Percentiles rank a stretch among this genome's conserved stretches.
These are phyloP conservation scores for Pterostichus madidus DNA, from an alignment of 2,888 invertebrate genomes.

Conservation along the genomic window DNA sequence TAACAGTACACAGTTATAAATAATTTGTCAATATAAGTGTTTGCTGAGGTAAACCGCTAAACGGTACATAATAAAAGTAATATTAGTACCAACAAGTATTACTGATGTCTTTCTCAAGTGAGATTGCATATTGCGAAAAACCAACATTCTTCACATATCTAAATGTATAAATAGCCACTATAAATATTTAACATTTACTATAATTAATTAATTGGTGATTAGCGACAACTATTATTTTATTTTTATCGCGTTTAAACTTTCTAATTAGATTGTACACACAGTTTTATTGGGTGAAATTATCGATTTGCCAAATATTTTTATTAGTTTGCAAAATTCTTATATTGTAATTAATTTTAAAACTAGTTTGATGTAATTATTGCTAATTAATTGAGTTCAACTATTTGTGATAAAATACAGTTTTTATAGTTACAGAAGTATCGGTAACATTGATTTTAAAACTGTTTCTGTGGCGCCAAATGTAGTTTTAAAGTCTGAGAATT, in stretches of 20 bases:
- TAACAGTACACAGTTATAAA: no score
- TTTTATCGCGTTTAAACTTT: conserved; percentile 19
- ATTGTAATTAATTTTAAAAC: no score
- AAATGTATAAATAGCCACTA: conserved; percentile 14
- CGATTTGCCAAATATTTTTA: not conserved
- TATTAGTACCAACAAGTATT: no score
- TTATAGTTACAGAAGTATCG: not conserved
- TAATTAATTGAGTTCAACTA: no score
- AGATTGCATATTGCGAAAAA: conserved; percentile 19
- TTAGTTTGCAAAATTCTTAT: no score
- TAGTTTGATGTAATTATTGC: no score
- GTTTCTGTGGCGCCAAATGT: not conserved
- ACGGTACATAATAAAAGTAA: no score
- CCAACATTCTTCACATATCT: conserved; percentile 15
- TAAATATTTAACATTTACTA: conserved; percentile 39
- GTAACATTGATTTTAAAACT: not conserved
- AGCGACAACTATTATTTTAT: conserved; percentile 30
- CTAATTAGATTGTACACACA: conserved; percentile 20
- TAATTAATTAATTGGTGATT: conserved; percentile 35
- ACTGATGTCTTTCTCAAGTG: no score
- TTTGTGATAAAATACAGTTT: no score
- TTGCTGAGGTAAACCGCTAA: no score
- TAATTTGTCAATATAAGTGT: no score
- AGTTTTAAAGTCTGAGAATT: not conserved
- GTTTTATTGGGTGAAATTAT: conserved; percentile 28